Evolutionary conservation across 2,113 vertebrate species (phyloP).

Genomic region (Turdus rufiventris): DNA sequence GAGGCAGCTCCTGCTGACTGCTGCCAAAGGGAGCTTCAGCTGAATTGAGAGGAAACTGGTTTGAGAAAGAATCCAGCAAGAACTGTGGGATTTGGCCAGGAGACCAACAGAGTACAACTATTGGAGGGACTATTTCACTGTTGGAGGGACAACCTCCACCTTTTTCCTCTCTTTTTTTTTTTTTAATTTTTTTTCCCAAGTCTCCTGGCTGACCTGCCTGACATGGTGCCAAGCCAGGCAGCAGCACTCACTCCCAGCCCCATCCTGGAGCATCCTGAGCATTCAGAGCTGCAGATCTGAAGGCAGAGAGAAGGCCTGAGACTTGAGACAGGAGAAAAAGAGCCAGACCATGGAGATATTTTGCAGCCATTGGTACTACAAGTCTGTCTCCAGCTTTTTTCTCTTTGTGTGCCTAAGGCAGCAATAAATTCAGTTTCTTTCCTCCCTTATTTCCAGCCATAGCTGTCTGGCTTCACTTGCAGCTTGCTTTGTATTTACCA

Average conservation of each 20-base stretch:
- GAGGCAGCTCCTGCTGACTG: background rate
- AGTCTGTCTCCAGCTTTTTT: background rate
- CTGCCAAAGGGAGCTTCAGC: slow-evolving; percentile 4
- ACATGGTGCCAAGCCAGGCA: background rate
- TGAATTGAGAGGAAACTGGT: slow-evolving; percentile 6
- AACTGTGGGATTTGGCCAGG: background rate
- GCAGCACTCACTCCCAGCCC: background rate
- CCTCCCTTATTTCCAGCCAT: background rate
- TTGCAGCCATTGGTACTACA: background rate
- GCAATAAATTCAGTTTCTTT: background rate
- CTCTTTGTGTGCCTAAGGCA: background rate
- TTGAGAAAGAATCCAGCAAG: background rate
- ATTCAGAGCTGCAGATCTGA: background rate
- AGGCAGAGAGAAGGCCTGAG: background rate
- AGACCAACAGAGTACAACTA: background rate
- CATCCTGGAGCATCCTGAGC: background rate
- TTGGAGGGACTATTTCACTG: background rate
- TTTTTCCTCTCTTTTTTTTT: background rate
- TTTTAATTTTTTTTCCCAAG: fast-evolving
- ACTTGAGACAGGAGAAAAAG: background rate
- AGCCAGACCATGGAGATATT: background rate
- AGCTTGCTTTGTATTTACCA: slow-evolving; percentile 8
- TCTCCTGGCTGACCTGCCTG: background rate
- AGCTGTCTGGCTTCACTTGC: background rate
- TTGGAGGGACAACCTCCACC: background rate